Evolutionary conservation across 1,140 invertebrate species (phyloP), one percentile per base, ranked within the genome.

Genomic region (Helicorthomorpha holstii): DNA sequence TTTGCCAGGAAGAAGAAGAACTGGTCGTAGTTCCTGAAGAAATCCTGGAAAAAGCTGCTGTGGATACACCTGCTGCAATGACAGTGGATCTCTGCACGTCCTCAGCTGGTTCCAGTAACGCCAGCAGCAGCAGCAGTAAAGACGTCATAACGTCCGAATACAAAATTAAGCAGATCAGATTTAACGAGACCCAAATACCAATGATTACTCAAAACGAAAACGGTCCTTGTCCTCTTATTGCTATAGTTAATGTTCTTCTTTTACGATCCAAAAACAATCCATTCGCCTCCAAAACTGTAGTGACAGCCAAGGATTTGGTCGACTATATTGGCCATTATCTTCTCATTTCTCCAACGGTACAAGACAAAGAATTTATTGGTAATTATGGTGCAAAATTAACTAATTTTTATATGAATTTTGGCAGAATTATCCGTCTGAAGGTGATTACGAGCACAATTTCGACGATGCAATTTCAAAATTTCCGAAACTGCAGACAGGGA

Each of bases 191-290:
- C 38, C 64, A 65, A 54, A 62, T 68, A n/a, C 70, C 72, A 10
- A 71, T 77, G 50, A 67, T 77, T 10, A 75, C 73, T 12, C 75
- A 78, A 60, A 78, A 78, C 63, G 71, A 72, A 51, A 78, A 78
- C 69, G 76, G 76, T 22, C 76, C 76, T 0, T 78, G 76, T 65
- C 76, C 76, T 3, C 58, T 78, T 21, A 62, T 78, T 21, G 74
- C 74, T 27, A 71, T 78, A 27, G 69, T 75, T 48, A 78, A 78
- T 65, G 69, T 75, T 24, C 62, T 78, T 27, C 58, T 78, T 29
- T 58, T 79, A 24, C 54, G 65, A 63, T 57, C 68, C 60, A 60
- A 61, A 48, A 64, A 76, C 12, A 66, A 64, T 43, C 58, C 76
- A 14, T 64, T 71, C 14, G 53, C 66, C n/a, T 63, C 65, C 49